These are phyloP conservation scores for Laupala kohalensis DNA, from an alignment of 1,140 invertebrate genomes.

Conservation along the genomic window DNA sequence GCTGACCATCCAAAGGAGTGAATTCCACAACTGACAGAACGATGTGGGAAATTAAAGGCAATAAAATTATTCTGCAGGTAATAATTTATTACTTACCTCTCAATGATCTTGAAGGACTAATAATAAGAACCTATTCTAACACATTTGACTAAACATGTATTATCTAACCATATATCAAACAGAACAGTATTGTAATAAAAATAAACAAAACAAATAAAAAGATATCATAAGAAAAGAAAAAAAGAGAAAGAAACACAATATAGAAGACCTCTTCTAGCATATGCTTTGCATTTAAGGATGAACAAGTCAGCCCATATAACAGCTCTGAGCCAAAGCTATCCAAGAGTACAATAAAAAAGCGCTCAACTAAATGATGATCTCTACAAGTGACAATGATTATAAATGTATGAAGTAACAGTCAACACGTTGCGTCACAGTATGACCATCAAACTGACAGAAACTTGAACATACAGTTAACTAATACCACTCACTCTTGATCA, in stretches of 20 bases:
- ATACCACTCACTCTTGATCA: too few species aligned
- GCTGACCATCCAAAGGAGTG: not conserved
- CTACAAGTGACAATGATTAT: not conserved
- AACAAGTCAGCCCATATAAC: not conserved
- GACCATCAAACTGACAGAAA: too few species aligned
- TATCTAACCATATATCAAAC: not conserved
- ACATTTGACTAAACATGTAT: not conserved
- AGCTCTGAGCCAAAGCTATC: not conserved
- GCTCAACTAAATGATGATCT: not conserved
- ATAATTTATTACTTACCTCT: not conserved
- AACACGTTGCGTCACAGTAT: too few species aligned
- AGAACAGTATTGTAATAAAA: slow-evolving; percentile 1
- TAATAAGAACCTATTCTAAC: not conserved
- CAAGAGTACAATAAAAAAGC: not conserved
- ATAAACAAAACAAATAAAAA: not conserved
- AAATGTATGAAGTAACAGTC: too few species aligned
- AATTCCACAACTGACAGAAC: not conserved
- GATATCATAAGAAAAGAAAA: not conserved
- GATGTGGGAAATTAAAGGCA: not conserved
- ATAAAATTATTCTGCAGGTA: not conserved
- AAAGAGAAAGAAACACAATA: too few species aligned
- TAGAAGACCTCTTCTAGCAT: not conserved
- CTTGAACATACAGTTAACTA: too few species aligned
- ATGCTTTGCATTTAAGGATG: not conserved
- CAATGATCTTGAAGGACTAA: not conserved